Evolutionary conservation across 1,140 invertebrate species (phyloP).

Genomic region (Heliconius hewitsoni): DNA sequence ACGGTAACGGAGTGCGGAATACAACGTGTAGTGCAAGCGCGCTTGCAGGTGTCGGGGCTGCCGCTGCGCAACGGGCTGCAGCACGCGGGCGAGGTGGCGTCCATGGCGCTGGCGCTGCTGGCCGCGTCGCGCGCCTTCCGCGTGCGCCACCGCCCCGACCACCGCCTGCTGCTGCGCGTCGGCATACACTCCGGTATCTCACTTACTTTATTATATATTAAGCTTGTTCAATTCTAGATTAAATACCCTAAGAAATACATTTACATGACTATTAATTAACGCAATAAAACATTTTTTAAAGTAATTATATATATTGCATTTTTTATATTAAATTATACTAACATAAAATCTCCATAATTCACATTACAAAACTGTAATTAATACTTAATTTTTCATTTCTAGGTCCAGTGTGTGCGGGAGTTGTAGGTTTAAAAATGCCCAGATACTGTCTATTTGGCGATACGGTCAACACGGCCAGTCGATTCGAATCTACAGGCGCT

Average conservation of each 20-base stretch:
- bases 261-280: no score
- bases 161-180: conserved; percentile 92
- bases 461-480: conserved; percentile 94
- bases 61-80: conserved; percentile 90
- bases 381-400: conserved; percentile 34
- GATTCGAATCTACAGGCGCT: conserved; percentile 97
- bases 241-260: no score
- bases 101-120: conserved; percentile 94
- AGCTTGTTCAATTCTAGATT: no score
- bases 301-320: no score
- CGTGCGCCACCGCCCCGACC: conserved; percentile 92
- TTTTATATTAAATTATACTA: no score
- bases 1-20: no score
- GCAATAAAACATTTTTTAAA: no score
- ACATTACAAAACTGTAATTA: not conserved
- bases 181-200: conserved; percentile 93
- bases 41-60: conserved; percentile 86
- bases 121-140: conserved; percentile 91
- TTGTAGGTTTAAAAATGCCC: conserved; percentile 95
- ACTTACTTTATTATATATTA: no score
- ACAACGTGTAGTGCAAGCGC: no score
- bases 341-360: no score
- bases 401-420: conserved; percentile 91
- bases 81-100: conserved; percentile 96
- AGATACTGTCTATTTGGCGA: conserved; percentile 95